Conservation (phyloP, 1,140 invertebrate genomes). For the Diorhabda carinulata region DNA sequence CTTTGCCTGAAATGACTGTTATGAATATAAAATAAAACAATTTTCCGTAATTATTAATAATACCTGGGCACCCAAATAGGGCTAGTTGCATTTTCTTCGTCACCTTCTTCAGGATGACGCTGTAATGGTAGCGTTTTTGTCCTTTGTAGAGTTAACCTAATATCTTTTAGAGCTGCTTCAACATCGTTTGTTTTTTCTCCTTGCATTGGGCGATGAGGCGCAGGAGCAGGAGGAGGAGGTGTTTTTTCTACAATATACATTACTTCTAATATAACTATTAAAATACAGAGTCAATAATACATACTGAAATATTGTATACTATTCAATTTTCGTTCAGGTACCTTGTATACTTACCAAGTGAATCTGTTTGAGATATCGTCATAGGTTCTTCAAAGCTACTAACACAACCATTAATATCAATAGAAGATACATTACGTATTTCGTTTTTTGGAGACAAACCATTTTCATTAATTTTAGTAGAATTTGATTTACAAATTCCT, state of each 20-base stretch:
- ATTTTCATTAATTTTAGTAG: slow-evolving; percentile 37
- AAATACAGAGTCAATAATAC: neutral
- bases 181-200: slow-evolving; percentile 53
- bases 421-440: slow-evolving; percentile 43
- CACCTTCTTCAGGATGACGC: slow-evolving; percentile 45
- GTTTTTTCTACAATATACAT: slow-evolving; percentile 46
- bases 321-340: no score
- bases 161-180: slow-evolving; percentile 77
- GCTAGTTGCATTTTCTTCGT: slow-evolving; percentile 48
- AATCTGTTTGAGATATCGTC: slow-evolving; percentile 38
- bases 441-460: slow-evolving; percentile 41
- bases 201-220: slow-evolving; percentile 52
- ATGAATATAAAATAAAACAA: slow-evolving; percentile 24
- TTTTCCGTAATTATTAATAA: slow-evolving; percentile 6
- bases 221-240: slow-evolving; percentile 66
- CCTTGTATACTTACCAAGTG: slow-evolving; percentile 31
- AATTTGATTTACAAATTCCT: slow-evolving; percentile 48
- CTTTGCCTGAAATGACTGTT: slow-evolving; percentile 45
- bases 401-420: slow-evolving; percentile 51
- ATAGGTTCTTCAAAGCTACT: slow-evolving; percentile 48
- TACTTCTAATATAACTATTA: no score
- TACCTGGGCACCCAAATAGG: slow-evolving; percentile 67
- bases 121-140: slow-evolving; percentile 65
- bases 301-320: no score
- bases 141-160: slow-evolving; percentile 71